Evolutionary conservation across 2,797 vertebrate genomes (phyloP).

Genomic region (Chloroceryle inda): DNA sequence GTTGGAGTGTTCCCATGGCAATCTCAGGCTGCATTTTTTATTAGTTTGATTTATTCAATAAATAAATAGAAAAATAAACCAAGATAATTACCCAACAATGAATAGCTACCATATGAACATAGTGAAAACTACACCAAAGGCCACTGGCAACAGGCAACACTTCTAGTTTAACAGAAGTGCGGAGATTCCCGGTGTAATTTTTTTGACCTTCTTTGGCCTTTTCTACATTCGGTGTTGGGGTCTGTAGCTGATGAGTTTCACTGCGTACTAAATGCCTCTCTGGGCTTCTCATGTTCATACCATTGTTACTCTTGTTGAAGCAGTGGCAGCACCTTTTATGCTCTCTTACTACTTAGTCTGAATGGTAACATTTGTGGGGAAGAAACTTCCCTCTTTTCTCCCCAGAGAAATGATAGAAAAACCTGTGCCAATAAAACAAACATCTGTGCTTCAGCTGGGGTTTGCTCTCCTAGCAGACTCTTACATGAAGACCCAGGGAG

Average conservation of each 20-base stretch:
- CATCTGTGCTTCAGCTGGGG: neutral
- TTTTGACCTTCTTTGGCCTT: conserved; percentile 22
- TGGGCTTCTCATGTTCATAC: neutral
- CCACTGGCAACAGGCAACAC: conserved; percentile 13
- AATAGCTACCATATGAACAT: conserved; percentile 74
- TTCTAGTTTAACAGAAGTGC: conserved; percentile 8
- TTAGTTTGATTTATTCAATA: conserved; percentile 83
- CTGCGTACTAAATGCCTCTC: neutral
- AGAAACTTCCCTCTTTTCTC: neutral
- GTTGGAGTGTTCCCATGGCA: conserved; percentile 75
- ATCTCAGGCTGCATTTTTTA: conserved; percentile 76
- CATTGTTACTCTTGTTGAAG: neutral
- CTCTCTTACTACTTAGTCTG: neutral
- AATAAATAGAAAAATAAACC: conserved; percentile 82
- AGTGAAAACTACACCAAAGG: conserved; percentile 56
- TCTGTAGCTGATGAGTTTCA: neutral
- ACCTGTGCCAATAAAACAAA: neutral
- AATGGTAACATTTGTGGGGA: neutral
- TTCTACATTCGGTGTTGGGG: neutral
- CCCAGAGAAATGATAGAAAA: neutral
- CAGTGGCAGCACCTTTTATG: neutral
- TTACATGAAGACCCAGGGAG: neutral
- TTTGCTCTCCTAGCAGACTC: neutral
- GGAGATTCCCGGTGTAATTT: neutral
- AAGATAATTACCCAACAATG: conserved; percentile 76